These are phyloP conservation scores for Limanda limanda DNA, from an alignment of 2,113 vertebrate species.

Conservation along the genomic window DNA sequence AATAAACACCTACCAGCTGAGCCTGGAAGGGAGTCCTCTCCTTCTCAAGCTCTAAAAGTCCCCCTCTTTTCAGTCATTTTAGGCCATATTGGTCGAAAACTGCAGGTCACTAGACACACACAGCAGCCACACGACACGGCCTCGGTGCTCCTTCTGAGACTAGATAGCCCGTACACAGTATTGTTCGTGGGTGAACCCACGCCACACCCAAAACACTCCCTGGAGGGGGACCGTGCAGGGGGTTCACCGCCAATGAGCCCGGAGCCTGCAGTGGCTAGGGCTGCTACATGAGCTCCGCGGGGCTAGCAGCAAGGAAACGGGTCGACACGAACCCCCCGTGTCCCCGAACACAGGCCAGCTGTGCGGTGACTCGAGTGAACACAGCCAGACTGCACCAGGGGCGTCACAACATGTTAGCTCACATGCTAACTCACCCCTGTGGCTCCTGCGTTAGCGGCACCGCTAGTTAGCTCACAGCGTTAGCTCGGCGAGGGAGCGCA, in stretches of 20 bases:
- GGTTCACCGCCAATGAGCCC: conserved; percentile 58
- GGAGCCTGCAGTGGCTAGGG: conserved; percentile 25
- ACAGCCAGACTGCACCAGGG: background rate
- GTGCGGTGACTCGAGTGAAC: background rate
- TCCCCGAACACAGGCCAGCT: background rate
- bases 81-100: background rate
- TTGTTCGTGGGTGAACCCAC: conserved; percentile 69
- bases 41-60: background rate
- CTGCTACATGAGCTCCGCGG: conserved; percentile 24
- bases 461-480: conserved; percentile 43
- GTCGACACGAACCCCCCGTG: conserved; percentile 17
- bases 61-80: background rate
- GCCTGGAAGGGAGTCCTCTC: background rate
- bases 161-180: background rate
- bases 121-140: background rate
- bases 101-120: background rate
- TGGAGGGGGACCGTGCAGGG: conserved; percentile 61
- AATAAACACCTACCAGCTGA: conserved; percentile 3
- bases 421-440: background rate
- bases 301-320: conserved; percentile 31
- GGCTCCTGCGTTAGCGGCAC: conserved; percentile 45
- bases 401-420: background rate
- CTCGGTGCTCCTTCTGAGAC: background rate
- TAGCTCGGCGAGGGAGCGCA: conserved; percentile 50
- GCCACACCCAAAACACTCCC: conserved; percentile 77